Evolutionary conservation across 1,140 invertebrate genomes (phyloP).

Genomic region (Caenorhabditis latens): DNA sequence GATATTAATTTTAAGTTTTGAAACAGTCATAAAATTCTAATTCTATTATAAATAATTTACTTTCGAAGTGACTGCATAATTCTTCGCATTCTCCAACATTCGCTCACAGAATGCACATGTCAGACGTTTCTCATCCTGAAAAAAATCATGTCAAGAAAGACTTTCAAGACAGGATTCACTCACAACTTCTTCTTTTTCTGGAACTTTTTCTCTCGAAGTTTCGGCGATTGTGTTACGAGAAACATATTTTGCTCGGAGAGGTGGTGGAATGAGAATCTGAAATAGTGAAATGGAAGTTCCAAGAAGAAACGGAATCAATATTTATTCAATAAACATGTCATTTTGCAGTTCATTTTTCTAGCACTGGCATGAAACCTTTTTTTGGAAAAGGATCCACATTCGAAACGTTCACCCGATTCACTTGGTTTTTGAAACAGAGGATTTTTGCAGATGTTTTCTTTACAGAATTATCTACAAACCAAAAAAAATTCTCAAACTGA

Average conservation of each 20-base stretch:
- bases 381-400: neutral
- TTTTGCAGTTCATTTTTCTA: no score
- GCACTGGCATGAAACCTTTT: no score
- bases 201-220: slow-evolving; percentile 1
- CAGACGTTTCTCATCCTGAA: slow-evolving; percentile 64
- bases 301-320: no score
- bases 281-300: no score
- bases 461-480: no score
- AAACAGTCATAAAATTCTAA: no score
- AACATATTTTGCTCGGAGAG: neutral
- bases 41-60: slow-evolving; percentile 29
- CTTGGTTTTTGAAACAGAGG: no score
- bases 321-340: no score
- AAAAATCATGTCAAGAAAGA: neutral
- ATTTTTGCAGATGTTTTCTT: no score
- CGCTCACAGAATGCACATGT: slow-evolving; percentile 69
- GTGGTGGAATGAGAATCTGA: slow-evolving; percentile 21
- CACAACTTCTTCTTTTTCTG: slow-evolving; percentile 12
- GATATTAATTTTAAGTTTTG: neutral
- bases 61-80: slow-evolving; percentile 68
- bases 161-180: neutral
- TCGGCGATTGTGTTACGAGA: slow-evolving; percentile 12
- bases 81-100: slow-evolving; percentile 69
- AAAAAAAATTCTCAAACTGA: neutral
- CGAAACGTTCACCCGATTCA: no score